phyloP scores from a whole-genome alignment of 37 sponge, comb jelly and placozoan genomes.

The Beroe forskalii region DNA sequence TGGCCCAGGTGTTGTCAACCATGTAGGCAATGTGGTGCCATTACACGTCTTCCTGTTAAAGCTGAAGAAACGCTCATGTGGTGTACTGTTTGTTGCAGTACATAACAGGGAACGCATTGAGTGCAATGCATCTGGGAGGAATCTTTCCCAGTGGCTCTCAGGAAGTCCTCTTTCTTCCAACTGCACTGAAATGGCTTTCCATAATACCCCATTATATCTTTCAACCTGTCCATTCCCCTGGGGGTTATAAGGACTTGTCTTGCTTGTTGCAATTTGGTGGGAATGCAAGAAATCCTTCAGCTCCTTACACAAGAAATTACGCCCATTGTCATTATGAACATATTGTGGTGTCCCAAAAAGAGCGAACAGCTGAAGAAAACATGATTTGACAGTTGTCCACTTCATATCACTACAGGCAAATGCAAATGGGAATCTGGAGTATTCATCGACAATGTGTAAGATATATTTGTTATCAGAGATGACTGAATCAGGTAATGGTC shows the following conservation, averaged over 20 bases:
- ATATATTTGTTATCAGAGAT: background rate
- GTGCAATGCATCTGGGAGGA: background rate
- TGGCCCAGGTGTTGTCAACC: background rate
- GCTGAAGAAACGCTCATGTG: background rate
- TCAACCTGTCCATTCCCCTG: background rate
- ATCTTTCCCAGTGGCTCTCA: background rate
- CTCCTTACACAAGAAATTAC: background rate
- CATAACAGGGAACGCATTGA: background rate
- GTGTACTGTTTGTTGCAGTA: background rate
- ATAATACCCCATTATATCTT: background rate
- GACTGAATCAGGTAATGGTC: background rate
- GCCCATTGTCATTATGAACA: background rate
- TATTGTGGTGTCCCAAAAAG: background rate
- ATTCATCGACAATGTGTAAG: background rate
- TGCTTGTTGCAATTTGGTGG: background rate
- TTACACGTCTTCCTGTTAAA: background rate
- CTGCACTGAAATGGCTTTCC: background rate
- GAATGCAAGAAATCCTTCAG: too few relatives aligned
- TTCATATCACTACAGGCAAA: background rate
- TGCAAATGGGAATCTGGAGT: background rate
- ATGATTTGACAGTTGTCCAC: background rate
- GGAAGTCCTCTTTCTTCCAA: background rate
- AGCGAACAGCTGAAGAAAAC: background rate
- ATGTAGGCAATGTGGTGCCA: background rate
- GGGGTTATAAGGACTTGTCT: background rate